Evolutionary conservation across 2,888 invertebrate species (phyloP).

Genomic region (Orchesellides sinensis): DNA sequence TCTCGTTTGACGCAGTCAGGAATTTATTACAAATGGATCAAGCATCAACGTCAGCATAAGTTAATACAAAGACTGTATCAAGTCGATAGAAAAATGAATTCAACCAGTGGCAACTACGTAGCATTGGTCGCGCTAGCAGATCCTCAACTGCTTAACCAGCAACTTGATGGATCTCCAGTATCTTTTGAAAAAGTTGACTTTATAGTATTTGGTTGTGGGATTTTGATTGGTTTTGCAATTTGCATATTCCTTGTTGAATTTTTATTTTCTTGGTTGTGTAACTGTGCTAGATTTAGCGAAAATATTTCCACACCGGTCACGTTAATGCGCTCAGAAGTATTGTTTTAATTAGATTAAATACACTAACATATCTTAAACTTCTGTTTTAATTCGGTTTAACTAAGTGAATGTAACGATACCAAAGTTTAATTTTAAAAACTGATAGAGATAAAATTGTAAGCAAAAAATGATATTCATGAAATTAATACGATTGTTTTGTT

Average conservation of each 20-base stretch:
- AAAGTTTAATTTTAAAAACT: too few species aligned
- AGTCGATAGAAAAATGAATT: not conserved
- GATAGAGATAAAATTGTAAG: too few species aligned
- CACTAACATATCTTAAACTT: too few species aligned
- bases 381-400: too few species aligned
- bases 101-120: not conserved
- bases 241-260: not conserved
- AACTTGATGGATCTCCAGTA: not conserved
- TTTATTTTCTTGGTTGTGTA: not conserved
- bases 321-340: too few species aligned
- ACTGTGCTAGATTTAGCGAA: not conserved
- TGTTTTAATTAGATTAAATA: too few species aligned
- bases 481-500: too few species aligned
- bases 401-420: too few species aligned
- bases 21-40: slow-evolving; percentile 7
- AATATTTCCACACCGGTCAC: not conserved
- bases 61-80: not conserved
- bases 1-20: slow-evolving; percentile 15
- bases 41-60: not conserved
- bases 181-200: slow-evolving; percentile 11
- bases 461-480: too few species aligned
- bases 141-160: not conserved
- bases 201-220: slow-evolving; percentile 4
- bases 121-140: slow-evolving; percentile 11
- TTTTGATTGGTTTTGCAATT: not conserved